phyloP scores from a whole-genome alignment of 2,888 invertebrate genomes.

The Capitulum mitella region DNA sequence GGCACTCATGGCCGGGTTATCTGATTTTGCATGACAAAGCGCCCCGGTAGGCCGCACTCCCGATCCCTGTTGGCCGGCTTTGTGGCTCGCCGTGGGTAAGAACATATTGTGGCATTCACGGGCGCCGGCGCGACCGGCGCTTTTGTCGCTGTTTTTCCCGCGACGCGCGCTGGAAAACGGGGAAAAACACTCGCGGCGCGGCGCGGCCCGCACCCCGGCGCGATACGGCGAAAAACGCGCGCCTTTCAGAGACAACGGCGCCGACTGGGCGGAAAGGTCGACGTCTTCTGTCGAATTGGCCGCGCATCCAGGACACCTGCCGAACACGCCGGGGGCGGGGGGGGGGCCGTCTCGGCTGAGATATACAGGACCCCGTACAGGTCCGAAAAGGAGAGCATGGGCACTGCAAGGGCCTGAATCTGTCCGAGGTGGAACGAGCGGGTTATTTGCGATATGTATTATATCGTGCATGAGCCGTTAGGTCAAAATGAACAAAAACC shows the following conservation, averaged over 20 bases:
- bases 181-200: not conserved
- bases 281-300: not conserved
- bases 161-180: not conserved
- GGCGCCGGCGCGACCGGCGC: not conserved
- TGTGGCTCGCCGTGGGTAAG: not conserved
- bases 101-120: constrained; percentile 11
- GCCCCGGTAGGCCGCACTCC: not conserved
- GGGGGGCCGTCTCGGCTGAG: too few relatives aligned
- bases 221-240: not conserved
- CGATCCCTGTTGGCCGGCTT: not conserved
- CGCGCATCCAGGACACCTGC: not conserved
- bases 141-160: constrained; percentile 8
- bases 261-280: not conserved
- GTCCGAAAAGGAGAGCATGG: too few relatives aligned
- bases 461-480: too few relatives aligned
- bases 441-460: too few relatives aligned
- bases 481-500: too few relatives aligned
- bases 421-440: too few relatives aligned
- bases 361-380: too few relatives aligned
- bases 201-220: not conserved
- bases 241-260: not conserved
- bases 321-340: too few relatives aligned
- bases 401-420: too few relatives aligned
- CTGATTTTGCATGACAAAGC: constrained; percentile 12
- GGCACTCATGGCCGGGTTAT: not conserved